These are phyloP conservation scores for Zaprionus inermis DNA, from an alignment of 1,140 invertebrate genomes.

Conservation along the genomic window DNA sequence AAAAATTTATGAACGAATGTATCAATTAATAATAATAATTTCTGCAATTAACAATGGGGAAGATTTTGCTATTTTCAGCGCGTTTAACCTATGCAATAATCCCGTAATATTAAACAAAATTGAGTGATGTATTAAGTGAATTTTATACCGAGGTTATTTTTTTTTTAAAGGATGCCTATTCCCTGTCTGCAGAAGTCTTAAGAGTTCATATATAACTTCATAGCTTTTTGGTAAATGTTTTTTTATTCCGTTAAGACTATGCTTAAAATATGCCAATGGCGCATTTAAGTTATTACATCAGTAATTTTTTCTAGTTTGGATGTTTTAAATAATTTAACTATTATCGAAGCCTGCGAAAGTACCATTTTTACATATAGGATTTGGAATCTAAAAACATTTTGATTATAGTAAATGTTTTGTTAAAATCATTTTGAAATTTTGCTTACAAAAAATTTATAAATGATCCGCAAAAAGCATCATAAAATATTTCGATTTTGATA, in stretches of 20 bases:
- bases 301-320: neutral
- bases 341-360: too few relatives aligned
- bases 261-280: too few relatives aligned
- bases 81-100: neutral
- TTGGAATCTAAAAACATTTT: too few relatives aligned
- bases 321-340: neutral
- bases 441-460: neutral
- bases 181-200: neutral
- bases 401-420: neutral
- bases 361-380: too few relatives aligned
- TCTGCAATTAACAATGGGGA: conserved; percentile 3
- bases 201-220: neutral
- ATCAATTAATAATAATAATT: conserved; percentile 11
- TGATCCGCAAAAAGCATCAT: neutral
- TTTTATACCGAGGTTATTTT: too few relatives aligned
- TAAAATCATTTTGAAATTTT: neutral
- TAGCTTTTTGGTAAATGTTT: neutral
- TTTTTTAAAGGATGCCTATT: too few relatives aligned
- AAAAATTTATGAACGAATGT: conserved; percentile 3
- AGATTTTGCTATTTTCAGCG: conserved; percentile 5
- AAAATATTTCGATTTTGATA: conserved; percentile 9
- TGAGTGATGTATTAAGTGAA: neutral
- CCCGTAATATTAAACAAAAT: neutral
- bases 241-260: too few relatives aligned
- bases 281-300: too few relatives aligned